Evolutionary conservation across 2,797 vertebrate species (phyloP).

Genomic region (Liparis tanakae): DNA sequence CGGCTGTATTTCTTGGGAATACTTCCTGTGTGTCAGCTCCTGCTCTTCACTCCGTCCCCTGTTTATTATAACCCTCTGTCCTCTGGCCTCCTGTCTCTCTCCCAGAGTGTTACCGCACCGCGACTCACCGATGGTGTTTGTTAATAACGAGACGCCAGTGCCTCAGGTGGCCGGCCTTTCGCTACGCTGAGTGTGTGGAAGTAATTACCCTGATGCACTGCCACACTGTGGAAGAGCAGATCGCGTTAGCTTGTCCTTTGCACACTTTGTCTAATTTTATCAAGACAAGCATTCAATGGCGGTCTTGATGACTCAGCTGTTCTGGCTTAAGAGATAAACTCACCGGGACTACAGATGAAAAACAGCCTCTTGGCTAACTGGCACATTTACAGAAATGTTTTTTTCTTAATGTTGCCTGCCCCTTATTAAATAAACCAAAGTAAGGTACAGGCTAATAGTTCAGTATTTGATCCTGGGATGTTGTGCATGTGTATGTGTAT

Average conservation of each 20-base stretch:
- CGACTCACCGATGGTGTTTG: constrained; percentile 34
- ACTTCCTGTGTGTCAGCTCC: not conserved
- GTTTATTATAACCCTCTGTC: constrained; percentile 41
- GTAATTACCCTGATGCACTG: constrained; percentile 43
- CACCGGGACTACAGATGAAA: not conserved
- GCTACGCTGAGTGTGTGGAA: constrained; percentile 35
- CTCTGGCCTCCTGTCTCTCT: constrained; percentile 21
- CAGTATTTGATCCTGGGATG: not conserved
- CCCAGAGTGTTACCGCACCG: constrained; percentile 34
- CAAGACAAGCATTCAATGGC: not conserved
- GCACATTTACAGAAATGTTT: too few species aligned
- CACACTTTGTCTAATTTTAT: constrained; percentile 32
- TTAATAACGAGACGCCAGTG: constrained; percentile 43
- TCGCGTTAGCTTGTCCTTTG: not conserved
- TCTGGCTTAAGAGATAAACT: not conserved
- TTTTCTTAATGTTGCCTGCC: too few species aligned
- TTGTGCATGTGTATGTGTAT: constrained; percentile 8
- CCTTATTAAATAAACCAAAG: too few species aligned
- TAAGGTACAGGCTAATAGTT: not conserved
- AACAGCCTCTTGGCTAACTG: too few species aligned
- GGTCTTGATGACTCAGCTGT: not conserved
- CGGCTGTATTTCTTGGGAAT: not conserved
- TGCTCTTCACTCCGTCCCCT: not conserved
- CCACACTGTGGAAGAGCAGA: constrained; percentile 10
- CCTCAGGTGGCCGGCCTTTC: constrained; percentile 46